phyloP scores from a whole-genome alignment of 2,113 vertebrate genomes.

The Lamprotornis superbus region DNA sequence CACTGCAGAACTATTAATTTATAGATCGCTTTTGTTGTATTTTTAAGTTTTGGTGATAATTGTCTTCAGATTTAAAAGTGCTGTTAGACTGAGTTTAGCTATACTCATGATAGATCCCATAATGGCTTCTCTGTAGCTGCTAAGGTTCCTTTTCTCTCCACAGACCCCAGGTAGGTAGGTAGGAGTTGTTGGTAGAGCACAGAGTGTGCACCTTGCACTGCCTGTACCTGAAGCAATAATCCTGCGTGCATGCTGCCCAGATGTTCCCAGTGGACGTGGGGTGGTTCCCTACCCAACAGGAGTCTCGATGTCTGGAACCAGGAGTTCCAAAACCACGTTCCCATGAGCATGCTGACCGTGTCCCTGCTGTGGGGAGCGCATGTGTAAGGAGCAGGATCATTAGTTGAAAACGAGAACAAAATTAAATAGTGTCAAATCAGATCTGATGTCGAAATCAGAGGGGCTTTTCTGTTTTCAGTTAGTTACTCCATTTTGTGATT shows the following conservation, averaged over 20 bases:
- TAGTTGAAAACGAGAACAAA: constrained; percentile 30
- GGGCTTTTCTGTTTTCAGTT: constrained; percentile 53
- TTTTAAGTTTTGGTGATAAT: constrained; percentile 73
- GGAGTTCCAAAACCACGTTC: background rate
- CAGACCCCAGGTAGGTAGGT: constrained; percentile 63
- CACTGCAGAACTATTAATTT: constrained; percentile 64
- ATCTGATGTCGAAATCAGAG: background rate
- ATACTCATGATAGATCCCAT: constrained; percentile 57
- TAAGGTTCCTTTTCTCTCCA: constrained; percentile 71
- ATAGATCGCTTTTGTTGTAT: constrained; percentile 67
- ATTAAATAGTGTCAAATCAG: background rate
- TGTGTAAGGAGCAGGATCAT: constrained; percentile 13
- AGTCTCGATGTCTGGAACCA: constrained; percentile 15
- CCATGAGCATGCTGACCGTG: constrained; percentile 54
- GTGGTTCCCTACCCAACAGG: constrained; percentile 54
- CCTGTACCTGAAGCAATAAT: constrained; percentile 78
- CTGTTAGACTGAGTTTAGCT: constrained; percentile 67
- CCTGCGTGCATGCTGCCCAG: constrained; percentile 75
- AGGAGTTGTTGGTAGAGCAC: constrained; percentile 52
- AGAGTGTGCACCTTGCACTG: constrained; percentile 67
- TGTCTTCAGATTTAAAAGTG: constrained; percentile 75
- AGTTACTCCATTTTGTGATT: constrained; percentile 47
- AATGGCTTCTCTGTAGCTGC: constrained; percentile 56
- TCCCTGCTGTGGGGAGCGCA: constrained; percentile 26
- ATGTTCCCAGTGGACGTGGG: constrained; percentile 68